Conservation (phyloP, 2,888 invertebrate species). For the Lutraria lutraria region DNA sequence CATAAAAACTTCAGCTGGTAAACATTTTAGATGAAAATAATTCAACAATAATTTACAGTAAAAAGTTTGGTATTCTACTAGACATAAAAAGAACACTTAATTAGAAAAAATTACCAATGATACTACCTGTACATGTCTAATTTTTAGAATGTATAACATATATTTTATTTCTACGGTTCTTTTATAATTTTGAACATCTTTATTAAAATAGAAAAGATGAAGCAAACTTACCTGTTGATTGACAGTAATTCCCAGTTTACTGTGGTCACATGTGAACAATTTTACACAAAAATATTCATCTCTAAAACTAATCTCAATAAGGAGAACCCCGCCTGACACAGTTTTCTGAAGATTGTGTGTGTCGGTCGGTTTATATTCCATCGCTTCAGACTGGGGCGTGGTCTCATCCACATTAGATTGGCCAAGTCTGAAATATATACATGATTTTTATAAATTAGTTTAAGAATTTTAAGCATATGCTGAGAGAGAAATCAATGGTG, state of each 20-base stretch:
- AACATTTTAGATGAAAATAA: too few relatives aligned
- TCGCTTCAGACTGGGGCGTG: conserved; percentile 35
- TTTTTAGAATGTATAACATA: too few relatives aligned
- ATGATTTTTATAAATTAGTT: neutral
- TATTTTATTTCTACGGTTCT: too few relatives aligned
- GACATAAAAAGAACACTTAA: too few relatives aligned
- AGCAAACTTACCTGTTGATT: conserved; percentile 79
- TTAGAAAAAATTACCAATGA: too few relatives aligned
- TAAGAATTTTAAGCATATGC: too few relatives aligned
- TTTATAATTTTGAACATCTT: neutral
- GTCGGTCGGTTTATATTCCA: conserved; percentile 61
- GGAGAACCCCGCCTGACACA: conserved; percentile 90
- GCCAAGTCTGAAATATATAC: conserved; percentile 14
- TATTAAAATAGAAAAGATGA: neutral
- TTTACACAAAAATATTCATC: conserved; percentile 92
- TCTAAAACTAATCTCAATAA: conserved; percentile 90
- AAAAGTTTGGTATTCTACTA: too few relatives aligned
- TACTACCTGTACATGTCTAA: too few relatives aligned
- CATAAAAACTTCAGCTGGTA: too few relatives aligned
- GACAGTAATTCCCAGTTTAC: conserved; percentile 86
- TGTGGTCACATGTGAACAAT: conserved; percentile 90
- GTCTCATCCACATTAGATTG: neutral
- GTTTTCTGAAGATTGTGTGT: conserved; percentile 90
- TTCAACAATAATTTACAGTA: too few relatives aligned
- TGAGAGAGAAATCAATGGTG: too few relatives aligned